Base-by-base conservation (phyloP, 2,113 vertebrate species). In the Paradoxurus hermaphroditus region DNA sequence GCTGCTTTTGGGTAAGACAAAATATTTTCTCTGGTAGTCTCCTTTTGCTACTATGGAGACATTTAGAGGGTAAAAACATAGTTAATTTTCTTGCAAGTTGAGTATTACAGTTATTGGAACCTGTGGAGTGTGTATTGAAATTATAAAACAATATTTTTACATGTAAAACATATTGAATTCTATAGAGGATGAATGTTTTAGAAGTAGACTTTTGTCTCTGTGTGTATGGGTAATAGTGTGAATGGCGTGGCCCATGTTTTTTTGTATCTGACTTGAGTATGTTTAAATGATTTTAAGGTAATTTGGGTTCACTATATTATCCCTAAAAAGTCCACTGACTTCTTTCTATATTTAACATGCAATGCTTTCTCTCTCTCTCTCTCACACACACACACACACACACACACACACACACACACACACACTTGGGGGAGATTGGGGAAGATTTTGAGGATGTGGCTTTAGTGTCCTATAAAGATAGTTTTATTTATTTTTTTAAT, bases 291-390 rank as follows among this genome's bases (percentile, higher is more conserved):
- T 86, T 92, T n/a, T 79, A 89, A 96, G 19, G 36, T 82, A 34
- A 7, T 96, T 90, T 88, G 49, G 41, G 23, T 72, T 85, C 85
- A 87, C 49, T 82, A 82, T 84, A 91, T 93, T 77, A 82, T 5
- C 36, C 89, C 36, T 87, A 59, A 88, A 75, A 73, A 67, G 11
- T 92, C 88, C 44, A 82, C 18, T 34, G 49, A 62, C 16, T 73
- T 88, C 62, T 95, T 86, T 95, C 70, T 85, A 3, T 95, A 44
- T 93, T 93, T 97, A 94, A 83, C 46, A 88, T 85, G 2, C 46
- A 67, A 9, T 84, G 9, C 7, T 73, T 90, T 90, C 86, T 86
- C 78, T 46, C 53, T 8, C 62, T 63, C 15, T 5, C 4, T 72
- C 39, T 96, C 46, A 53, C 1, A 7, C 51, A 53, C 51, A 53